Base-by-base conservation (phyloP, 2,113 vertebrate genomes). In the Dromaius novaehollandiae region DNA sequence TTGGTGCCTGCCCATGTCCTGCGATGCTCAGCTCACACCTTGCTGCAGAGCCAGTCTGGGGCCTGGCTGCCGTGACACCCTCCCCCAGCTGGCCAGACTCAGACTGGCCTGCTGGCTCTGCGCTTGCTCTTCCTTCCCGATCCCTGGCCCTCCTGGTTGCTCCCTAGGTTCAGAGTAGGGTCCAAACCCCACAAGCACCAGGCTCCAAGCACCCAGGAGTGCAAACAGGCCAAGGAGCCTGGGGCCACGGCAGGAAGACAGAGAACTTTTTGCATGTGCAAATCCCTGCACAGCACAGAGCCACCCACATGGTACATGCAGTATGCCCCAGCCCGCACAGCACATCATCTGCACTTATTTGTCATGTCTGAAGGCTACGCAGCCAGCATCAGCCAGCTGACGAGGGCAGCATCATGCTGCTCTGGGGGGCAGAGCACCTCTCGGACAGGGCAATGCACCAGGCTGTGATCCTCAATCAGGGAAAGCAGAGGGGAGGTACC, bases 291-390 rank as follows among this genome's bases (percentile, higher is more conserved):
- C 26, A 15, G 19, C 46, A 36, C 9, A 1, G 55, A 78, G 44
- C 26, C 14, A 16, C n/a, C 28, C 30, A 51, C 4, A 5, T 21
- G 48, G 26, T 34, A 15, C 48, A 36, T 5, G 6, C 22, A 61
- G 55, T 2, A 0, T 2, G 8, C 19, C 46, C 50, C 48, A 32
- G 70, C 25, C 70, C 60, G 25, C 36, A 50, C 50, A 66, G 60
- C 28, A 16, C 50, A 22, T 25, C 11, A 7, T 30, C 78, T 40
- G 56, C 9, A 32, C 51, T 42, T 13, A 2, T 11, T 24, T 4
- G 1, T 18, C 4, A 0, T 24, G n/a, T 28, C 68, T 28, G 66
- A 73, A 36, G 32, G 65, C 46, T 53, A 2, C 3, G 1, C 3
- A 17, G 22, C 40, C 36, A 60, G 82, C 44, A 20, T 60, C 51